These are phyloP conservation scores for Tetramorium bicarinatum DNA, from an alignment of 2,888 invertebrate genomes.

Conservation along the genomic window DNA sequence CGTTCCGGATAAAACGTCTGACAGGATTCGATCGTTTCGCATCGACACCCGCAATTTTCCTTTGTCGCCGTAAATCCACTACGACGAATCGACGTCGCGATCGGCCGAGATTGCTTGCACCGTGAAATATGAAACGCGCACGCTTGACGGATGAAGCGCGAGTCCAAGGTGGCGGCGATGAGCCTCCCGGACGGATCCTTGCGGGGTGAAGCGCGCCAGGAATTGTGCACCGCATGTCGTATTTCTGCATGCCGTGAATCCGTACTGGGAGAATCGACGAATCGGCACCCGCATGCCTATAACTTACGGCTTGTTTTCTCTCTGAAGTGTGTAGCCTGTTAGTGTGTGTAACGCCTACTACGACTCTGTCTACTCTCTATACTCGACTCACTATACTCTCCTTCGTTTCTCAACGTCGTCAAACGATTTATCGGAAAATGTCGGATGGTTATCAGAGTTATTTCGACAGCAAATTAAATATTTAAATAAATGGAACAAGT, in stretches of 20 bases:
- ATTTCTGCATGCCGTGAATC: constrained; percentile 70
- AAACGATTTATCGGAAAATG: constrained; percentile 7
- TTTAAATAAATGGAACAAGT: neutral
- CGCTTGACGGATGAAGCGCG: constrained; percentile 53
- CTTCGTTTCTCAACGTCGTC: constrained; percentile 31
- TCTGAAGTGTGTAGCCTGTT: constrained; percentile 66
- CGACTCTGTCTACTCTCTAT: constrained; percentile 75
- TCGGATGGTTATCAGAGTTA: neutral
- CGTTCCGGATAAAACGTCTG: neutral
- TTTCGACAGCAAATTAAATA: neutral
- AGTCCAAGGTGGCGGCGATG: constrained; percentile 40
- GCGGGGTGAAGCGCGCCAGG: constrained; percentile 62
- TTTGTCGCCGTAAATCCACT: constrained; percentile 36
- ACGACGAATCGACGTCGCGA: constrained; percentile 47
- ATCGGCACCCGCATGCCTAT: constrained; percentile 68
- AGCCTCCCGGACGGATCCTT: constrained; percentile 23
- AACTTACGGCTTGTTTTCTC: constrained; percentile 66
- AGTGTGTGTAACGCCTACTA: constrained; percentile 68
- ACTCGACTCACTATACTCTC: constrained; percentile 74
- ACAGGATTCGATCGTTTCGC: constrained; percentile 8
- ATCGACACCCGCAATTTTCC: constrained; percentile 37
- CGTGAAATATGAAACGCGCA: constrained; percentile 44
- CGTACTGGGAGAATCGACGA: constrained; percentile 57
- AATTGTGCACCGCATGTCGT: constrained; percentile 76
- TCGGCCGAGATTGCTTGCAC: constrained; percentile 41